Percentiles rank a stretch among this genome's conserved stretches.
Conservation (phyloP, 2,797 vertebrate species). For the Decapterus maruadsi region DNA sequence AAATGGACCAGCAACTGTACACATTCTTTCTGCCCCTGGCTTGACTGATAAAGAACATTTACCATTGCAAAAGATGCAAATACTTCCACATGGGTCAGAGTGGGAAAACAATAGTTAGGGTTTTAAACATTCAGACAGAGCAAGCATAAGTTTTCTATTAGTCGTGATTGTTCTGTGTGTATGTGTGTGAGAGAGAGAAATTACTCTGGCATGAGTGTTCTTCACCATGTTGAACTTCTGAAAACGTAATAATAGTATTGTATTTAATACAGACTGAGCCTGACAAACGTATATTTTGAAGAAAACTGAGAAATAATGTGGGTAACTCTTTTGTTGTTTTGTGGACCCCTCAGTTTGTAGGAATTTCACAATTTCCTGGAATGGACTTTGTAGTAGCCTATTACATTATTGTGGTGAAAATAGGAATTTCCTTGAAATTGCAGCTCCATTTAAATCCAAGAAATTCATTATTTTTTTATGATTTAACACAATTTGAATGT, state of each 20-base stretch:
- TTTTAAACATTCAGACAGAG: slow-evolving; percentile 13
- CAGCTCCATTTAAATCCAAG: neutral
- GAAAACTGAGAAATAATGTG: neutral
- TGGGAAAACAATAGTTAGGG: slow-evolving; percentile 7
- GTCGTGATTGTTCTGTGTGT: neutral
- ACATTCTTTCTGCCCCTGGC: slow-evolving; percentile 59
- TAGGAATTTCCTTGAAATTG: neutral
- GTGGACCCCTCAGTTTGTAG: neutral
- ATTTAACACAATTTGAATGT: neutral
- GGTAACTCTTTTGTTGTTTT: neutral
- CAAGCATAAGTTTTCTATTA: neutral
- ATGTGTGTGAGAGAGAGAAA: neutral
- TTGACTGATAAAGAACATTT: slow-evolving; percentile 28
- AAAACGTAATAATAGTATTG: neutral
- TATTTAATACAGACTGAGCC: neutral
- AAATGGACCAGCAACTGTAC: slow-evolving; percentile 52
- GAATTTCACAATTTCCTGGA: slow-evolving; percentile 11
- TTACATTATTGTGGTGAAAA: neutral
- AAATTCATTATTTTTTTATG: neutral
- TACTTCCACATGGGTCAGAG: neutral
- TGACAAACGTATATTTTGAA: neutral
- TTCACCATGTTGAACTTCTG: neutral
- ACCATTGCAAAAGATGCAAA: slow-evolving; percentile 25
- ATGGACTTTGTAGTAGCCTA: neutral
- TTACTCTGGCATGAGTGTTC: neutral